Base-by-base conservation (phyloP, 2,888 invertebrate species). In the Aleiodes leptofemur region DNA sequence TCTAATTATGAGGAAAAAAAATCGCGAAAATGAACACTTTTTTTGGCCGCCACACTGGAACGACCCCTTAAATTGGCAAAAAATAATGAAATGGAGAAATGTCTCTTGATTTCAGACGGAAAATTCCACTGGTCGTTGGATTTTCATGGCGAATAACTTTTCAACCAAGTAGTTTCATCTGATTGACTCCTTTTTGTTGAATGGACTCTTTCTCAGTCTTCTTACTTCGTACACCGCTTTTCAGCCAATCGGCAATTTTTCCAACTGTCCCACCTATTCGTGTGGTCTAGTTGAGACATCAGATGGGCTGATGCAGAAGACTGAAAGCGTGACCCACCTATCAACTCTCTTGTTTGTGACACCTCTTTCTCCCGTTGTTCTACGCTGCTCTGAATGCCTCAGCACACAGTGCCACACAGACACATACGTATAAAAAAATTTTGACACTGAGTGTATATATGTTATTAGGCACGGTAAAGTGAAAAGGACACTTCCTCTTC, bases 251-350 rank as follows among this genome's bases (percentile, higher is more conserved):
- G 71, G 59, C 14, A 69, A 72, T 61, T 57, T 59, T 61, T 57
- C 69, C 59, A 51, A 23, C 57, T 69, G 51, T 71, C 64, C 9
- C 51, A 69, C 56, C 29, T n/a, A 16, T 48, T 74, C 76, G 43
- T 23, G 70, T 56, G 61, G 51, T 72, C 64, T 29, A 11, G 16
- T 57, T 29, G 70, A 69, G 72, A 77, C 77, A 74, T 78, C 77
- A 78, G 43, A 43, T 59, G 43, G 51, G 76, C 55, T 74, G 77
- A 78, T 76, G 66, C 72, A 72, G 70, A 16, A 55, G 56, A 34
- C 51, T 23, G 43, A 43, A 69, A 77, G 78, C 82, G 82, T 82
- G 83, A 82, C 80, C 78, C 73, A 80, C 77, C 78, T 80, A 78
- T 79, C 77, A 81, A 81, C 76, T 55, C 75, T 29, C 29, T 14